phyloP scores from a whole-genome alignment of 2,113 vertebrate genomes.

The Forbesichthys papilliferus region DNA sequence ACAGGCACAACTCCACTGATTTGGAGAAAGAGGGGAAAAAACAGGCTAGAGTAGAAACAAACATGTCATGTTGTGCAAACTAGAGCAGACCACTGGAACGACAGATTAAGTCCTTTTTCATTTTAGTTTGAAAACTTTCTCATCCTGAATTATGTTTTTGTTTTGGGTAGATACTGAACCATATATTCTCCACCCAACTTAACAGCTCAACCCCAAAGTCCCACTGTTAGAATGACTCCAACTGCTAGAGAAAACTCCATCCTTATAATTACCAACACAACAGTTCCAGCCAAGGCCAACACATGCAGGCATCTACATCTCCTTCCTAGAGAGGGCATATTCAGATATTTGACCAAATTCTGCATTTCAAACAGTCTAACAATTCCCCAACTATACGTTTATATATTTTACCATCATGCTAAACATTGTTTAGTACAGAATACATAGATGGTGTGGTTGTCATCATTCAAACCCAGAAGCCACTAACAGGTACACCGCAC shows the following conservation, averaged over 20 bases:
- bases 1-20: constrained; percentile 46
- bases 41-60: constrained; percentile 23
- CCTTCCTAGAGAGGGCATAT: neutral
- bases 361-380: constrained; percentile 12
- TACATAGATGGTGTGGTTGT: constrained; percentile 7
- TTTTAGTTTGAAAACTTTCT: constrained; percentile 20
- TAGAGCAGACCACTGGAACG: constrained; percentile 70
- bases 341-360: neutral
- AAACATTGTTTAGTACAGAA: constrained; percentile 19
- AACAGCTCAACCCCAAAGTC: neutral
- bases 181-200: neutral
- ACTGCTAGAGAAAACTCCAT: neutral
- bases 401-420: constrained; percentile 25
- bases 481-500: constrained; percentile 16
- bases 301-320: neutral
- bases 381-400: constrained; percentile 17
- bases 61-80: constrained; percentile 46
- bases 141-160: neutral
- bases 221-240: neutral
- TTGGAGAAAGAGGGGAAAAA: constrained; percentile 23
- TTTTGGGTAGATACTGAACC: neutral
- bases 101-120: neutral
- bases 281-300: neutral
- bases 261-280: neutral
- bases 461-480: constrained; percentile 11